Evolutionary conservation across 2,797 vertebrate genomes (phyloP), one percentile per base, ranked within the genome.

Genomic region (Heterohyrax brucei): DNA sequence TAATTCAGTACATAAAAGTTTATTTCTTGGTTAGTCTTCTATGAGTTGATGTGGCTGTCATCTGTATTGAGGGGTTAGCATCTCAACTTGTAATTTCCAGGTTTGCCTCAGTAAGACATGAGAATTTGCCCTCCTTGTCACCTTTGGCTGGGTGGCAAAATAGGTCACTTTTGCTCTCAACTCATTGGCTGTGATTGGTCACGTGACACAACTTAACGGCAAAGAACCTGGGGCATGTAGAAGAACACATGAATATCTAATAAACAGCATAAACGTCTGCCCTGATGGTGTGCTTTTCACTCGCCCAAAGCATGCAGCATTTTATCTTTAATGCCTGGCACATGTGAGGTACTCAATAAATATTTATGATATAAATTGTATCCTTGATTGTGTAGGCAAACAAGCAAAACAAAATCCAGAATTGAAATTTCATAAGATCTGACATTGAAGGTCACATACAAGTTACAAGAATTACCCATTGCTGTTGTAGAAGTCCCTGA

Each of bases 401-500:
- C 1, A 50, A 81, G 95, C 18, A 59, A 95, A 84, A 89, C 22
- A 72, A 66, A 94, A 79, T 8, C 19, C 12, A 9, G 68, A 83
- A 80, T 4, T 64, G 70, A 88, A 88, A 92, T 96, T 90, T 79
- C 82, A 76, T 72, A 72, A 66, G 91, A 82, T 82, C 30, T 22
- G 66, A 4, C 44, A 75, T 59, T 64, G 33, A 86, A 10, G 76
- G 76, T 93, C 53, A 26, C 53, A 48, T 3, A 85, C 3, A 28
- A 70, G 39, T 91, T 61, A 61, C 0, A 84, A 46, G 72, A 93
- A 48, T 46, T 46, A 72, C 39, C 26, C 59, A 33, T 78, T 91
- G 44, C 81, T 92, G 9, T 73, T 73, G 18, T 22, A 73, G 4
- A 33, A 73, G 33, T 22, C 33, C 8, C 70, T 39, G 70, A 19